Base-by-base conservation (phyloP, 2,113 vertebrate genomes). In the Oceanodroma tethys region DNA sequence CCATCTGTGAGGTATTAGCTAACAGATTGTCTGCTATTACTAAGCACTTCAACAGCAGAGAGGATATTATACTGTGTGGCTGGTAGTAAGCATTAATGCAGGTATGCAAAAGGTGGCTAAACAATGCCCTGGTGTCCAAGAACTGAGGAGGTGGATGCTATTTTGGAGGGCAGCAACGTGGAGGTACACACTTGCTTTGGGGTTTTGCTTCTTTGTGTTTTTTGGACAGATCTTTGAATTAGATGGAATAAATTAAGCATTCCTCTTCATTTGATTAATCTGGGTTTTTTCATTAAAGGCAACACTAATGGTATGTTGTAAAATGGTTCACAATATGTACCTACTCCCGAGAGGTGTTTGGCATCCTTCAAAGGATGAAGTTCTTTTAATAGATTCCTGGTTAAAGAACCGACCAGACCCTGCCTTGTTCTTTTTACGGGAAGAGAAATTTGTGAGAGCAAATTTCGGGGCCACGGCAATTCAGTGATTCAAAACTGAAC, bases 61-160 rank as follows among this genome's bases (percentile, higher is more conserved):
- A 81, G 94, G 85, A 42, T 93, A 48, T 92, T 55, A 3, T 27
- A 7, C 43, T 13, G 16, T 7, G 53, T 87, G 87, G 67, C 56
- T 89, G 76, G 63, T 14, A 19, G 58, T 53, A 43, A 90, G 81
- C 48, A 90, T 4, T 78, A 18, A 55, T 86, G 85, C 76, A 92
- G n/a, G 67, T 95, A 91, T 94, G 96, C 95, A 95, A 97, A 96
- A 59, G 4, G 2, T 32, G 47, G 43, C 80, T 60, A 34, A 96
- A 75, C 66, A 81, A 53, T 95, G 92, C 45, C 73, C 89, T 84
- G 0, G 25, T 32, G 86, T 53, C 89, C 42, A 78, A 65, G 81
- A 87, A 10, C 63, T 16, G 36, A 52, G 38, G 36, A 62, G 71
- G 22, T 18, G 5, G 30, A 50, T 73, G 71, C 50, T 92, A 0